These are phyloP conservation scores for Apogon hyalosoma DNA, from an alignment of 2,797 vertebrate genomes.

Conservation along the genomic window DNA sequence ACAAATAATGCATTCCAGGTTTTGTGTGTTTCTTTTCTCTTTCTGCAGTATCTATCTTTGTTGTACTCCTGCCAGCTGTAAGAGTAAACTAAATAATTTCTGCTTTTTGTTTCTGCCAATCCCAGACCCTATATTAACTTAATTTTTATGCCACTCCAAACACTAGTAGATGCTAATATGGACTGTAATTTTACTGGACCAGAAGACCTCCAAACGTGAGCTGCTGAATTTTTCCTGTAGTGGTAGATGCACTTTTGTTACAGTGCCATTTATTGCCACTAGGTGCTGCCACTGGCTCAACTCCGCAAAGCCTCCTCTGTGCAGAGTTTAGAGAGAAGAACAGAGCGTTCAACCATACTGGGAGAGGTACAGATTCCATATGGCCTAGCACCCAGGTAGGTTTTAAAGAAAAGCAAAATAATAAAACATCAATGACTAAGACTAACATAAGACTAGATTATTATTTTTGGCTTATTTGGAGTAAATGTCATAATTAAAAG, in stretches of 20 bases:
- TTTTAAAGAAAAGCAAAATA: slow-evolving; percentile 3
- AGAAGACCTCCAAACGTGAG: neutral
- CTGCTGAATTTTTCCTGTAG: slow-evolving; percentile 26
- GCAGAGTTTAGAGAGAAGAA: slow-evolving; percentile 90
- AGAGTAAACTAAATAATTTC: slow-evolving; percentile 15
- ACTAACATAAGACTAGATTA: neutral
- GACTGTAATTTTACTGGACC: slow-evolving; percentile 11
- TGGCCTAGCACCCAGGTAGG: slow-evolving; percentile 84
- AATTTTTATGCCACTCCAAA: slow-evolving; percentile 15
- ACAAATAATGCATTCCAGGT: slow-evolving; percentile 35
- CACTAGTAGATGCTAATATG: neutral
- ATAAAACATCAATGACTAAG: too few relatives aligned
- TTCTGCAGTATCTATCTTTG: slow-evolving; percentile 12
- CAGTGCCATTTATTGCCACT: slow-evolving; percentile 72
- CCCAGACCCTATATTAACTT: slow-evolving; percentile 14
- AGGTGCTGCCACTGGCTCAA: slow-evolving; percentile 92
- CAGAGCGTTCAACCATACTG: slow-evolving; percentile 87
- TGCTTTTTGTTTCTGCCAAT: slow-evolving; percentile 24
- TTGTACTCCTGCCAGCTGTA: slow-evolving; percentile 28
- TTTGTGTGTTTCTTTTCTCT: slow-evolving; percentile 12
- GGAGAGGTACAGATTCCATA: slow-evolving; percentile 79
- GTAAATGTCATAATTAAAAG: too few relatives aligned
- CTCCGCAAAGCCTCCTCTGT: slow-evolving; percentile 89
- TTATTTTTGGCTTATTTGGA: too few relatives aligned
- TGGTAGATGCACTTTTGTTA: slow-evolving; percentile 24